These are phyloP conservation scores for Oligia strigilis DNA, from an alignment of 2,888 invertebrate species.

Conservation along the genomic window DNA sequence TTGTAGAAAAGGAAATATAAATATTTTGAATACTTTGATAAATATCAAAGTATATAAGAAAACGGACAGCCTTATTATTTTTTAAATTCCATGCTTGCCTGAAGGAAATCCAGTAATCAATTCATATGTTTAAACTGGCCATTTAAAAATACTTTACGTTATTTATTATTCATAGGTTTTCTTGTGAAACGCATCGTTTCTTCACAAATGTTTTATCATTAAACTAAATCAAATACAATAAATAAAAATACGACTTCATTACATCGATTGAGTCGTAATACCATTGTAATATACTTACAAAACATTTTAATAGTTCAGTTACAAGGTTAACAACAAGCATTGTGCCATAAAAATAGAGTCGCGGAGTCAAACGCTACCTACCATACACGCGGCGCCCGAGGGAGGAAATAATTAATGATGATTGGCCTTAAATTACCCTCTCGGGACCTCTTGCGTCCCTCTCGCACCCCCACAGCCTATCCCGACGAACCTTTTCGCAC, in stretches of 20 bases:
- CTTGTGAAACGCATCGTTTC: not conserved
- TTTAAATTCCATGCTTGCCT: not conserved
- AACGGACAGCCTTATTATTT: not conserved
- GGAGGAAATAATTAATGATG: slow-evolving; percentile 90
- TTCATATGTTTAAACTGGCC: not conserved
- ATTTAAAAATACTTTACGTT: not conserved
- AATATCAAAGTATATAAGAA: not conserved
- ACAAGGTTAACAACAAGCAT: slow-evolving; percentile 60
- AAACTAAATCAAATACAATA: not conserved
- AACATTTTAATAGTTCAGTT: slow-evolving; percentile 64
- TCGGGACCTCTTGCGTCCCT: slow-evolving; percentile 78
- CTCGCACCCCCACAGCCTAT: slow-evolving; percentile 70
- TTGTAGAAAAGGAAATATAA: not conserved
- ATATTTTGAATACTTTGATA: not conserved
- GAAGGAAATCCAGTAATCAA: not conserved
- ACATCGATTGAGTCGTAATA: slow-evolving; percentile 15
- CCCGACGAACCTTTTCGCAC: slow-evolving; percentile 77
- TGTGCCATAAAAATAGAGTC: slow-evolving; percentile 70
- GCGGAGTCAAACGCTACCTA: slow-evolving; percentile 76
- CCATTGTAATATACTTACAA: slow-evolving; percentile 47
- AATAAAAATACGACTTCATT: not conserved
- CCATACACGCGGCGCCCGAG: slow-evolving; percentile 81
- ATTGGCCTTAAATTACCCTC: slow-evolving; percentile 90
- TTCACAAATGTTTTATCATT: not conserved
- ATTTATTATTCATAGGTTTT: not conserved